Percentiles rank a stretch among this genome's conserved stretches.
These are phyloP conservation scores for Zingel zingel DNA, from an alignment of 2,113 vertebrate genomes.

Conservation along the genomic window DNA sequence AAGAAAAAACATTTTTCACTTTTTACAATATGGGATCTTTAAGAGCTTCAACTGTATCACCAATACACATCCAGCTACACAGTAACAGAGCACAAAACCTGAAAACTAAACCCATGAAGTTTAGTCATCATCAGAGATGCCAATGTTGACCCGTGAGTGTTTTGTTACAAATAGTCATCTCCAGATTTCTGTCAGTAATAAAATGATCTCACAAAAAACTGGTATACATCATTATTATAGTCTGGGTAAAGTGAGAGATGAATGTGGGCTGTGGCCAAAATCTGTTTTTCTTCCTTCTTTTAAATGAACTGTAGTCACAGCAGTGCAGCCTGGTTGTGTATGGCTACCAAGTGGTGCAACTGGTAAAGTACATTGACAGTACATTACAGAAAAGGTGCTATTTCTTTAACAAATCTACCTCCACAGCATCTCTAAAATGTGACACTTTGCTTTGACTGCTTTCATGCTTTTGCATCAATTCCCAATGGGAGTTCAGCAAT, in stretches of 20 bases:
- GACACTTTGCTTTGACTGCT: constrained; percentile 33
- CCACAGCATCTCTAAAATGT: neutral
- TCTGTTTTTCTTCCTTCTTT: neutral
- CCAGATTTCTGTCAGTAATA: constrained; percentile 3
- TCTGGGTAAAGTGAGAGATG: neutral
- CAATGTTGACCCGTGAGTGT: neutral
- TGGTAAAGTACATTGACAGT: neutral
- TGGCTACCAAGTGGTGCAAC: too few species aligned
- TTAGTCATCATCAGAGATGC: neutral
- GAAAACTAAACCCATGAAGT: neutral
- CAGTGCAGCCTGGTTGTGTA: neutral
- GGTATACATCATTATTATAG: neutral
- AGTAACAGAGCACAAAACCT: neutral
- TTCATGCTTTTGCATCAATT: constrained; percentile 36
- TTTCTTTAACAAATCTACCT: constrained; percentile 42
- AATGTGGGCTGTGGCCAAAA: neutral
- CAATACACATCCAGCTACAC: neutral
- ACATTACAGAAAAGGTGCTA: neutral
- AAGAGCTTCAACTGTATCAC: neutral
- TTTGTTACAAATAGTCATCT: constrained; percentile 19
- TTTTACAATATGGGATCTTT: too few species aligned
- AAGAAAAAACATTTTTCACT: too few species aligned
- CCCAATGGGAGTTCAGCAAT: constrained; percentile 34
- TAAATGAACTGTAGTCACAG: neutral
- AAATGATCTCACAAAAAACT: neutral